Base-by-base conservation (phyloP, 2,888 invertebrate species). In the Rhabditoides inermis region DNA sequence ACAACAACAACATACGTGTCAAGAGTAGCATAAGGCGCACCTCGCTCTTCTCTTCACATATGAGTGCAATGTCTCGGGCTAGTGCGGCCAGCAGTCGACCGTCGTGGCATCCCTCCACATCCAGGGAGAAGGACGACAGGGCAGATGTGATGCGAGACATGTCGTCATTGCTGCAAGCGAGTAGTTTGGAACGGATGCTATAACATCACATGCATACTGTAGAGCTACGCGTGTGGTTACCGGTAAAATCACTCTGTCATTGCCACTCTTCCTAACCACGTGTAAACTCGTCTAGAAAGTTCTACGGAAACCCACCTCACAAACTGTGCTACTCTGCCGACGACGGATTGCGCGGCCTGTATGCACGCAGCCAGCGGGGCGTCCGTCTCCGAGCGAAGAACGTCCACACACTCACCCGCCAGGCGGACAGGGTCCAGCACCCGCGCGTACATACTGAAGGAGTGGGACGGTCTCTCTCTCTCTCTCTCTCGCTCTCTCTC, bases 1-100 rank as follows among this genome's bases (percentile, higher is more conserved):
- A 25, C 23, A 23, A 36, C 15, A 37, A 39, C 39, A 22, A 35
- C 20, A 23, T 3, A 18, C 15, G 26, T 18, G 12, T 32, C 6
- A 23, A 22, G 12, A 25, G 20, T 22, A n/a, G n/a, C n/a, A n/a
- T n/a, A n/a, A n/a, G 22, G 20, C 28, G 12, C 6, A 61, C 61
- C 55, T 63, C 60, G 23, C 58, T 56, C 45, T 63, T 63, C 45
- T 62, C 61, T 18, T 46, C 41, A 39, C 63, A 63, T n/a, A 61
- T 54, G n/a, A 50, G 57, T 22, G 49, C 51, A 6, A 65, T 49
- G 2, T 30, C 15, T 10, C 26, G 2, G 37, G 49, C 51, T 5
- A 51, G 4, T 15, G 45, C 12, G 15, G 55, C 55, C 15, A 60
- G 30, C 2, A 44, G n/a, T n/a, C 28, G n/a, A 23, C 56, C 45